These are phyloP conservation scores for Alviniconcha strummeri DNA, from an alignment of 2,888 invertebrate species.

Conservation along the genomic window DNA sequence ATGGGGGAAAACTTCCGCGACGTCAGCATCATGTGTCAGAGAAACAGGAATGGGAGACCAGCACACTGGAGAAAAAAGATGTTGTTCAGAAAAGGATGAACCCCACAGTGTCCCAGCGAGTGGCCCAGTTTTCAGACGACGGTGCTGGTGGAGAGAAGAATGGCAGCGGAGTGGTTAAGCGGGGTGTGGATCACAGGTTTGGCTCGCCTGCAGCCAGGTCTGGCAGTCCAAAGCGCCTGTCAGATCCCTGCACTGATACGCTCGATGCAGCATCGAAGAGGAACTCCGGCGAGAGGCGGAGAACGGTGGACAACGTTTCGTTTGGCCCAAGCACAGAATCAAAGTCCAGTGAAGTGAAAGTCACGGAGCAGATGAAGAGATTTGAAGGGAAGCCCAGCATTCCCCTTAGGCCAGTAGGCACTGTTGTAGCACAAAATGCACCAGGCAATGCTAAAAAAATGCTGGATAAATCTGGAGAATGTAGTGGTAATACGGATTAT, in stretches of 20 bases:
- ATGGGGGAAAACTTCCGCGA: constrained; percentile 9
- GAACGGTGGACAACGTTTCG: constrained; percentile 33
- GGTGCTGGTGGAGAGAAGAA: background rate
- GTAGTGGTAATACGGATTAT: background rate
- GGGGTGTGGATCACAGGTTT: constrained; percentile 11
- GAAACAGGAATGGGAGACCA: background rate
- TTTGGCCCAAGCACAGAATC: background rate
- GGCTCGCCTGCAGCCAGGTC: background rate
- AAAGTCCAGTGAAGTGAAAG: constrained; percentile 40
- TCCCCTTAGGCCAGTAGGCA: constrained; percentile 34
- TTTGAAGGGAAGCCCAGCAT: constrained; percentile 46
- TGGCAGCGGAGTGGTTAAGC: background rate
- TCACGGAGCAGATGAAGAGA: constrained; percentile 51
- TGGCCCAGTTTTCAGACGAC: constrained; percentile 17
- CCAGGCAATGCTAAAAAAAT: background rate
- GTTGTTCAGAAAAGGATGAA: constrained; percentile 10
- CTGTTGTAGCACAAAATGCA: background rate
- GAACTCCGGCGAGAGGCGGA: constrained; percentile 35
- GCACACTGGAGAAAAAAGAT: constrained; percentile 20
- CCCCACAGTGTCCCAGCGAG: constrained; percentile 14
- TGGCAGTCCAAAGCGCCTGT: constrained; percentile 25
- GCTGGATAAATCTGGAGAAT: background rate
- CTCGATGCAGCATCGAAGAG: background rate
- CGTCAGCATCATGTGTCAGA: background rate
- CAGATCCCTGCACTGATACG: constrained; percentile 20